These are phyloP conservation scores for Halictus ligatus DNA, from an alignment of 2,888 invertebrate genomes.

Conservation along the genomic window DNA sequence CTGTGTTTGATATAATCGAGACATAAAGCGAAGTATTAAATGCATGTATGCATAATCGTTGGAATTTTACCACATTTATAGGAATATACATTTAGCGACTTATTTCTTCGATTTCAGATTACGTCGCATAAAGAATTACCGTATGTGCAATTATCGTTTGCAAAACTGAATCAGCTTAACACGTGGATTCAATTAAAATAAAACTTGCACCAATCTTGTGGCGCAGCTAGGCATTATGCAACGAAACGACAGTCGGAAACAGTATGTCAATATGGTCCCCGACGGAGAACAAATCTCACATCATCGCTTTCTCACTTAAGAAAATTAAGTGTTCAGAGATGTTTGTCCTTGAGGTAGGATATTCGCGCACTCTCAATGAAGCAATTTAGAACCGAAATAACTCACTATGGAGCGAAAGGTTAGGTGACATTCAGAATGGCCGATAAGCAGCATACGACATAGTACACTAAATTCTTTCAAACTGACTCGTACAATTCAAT, in stretches of 20 bases:
- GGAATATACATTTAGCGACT: neutral
- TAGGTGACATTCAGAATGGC: conserved; percentile 8
- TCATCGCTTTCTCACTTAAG: conserved; percentile 33
- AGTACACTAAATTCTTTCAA: neutral
- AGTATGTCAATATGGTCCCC: neutral
- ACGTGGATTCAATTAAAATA: neutral
- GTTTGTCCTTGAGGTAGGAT: conserved; percentile 35
- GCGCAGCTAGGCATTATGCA: conserved; percentile 27
- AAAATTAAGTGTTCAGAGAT: conserved; percentile 36
- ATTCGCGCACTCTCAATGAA: conserved; percentile 18
- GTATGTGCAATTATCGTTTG: neutral
- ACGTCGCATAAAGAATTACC: neutral
- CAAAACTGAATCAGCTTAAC: neutral
- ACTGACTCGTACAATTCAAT: neutral
- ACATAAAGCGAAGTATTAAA: neutral
- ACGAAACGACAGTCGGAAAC: conserved; percentile 38
- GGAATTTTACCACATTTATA: neutral
- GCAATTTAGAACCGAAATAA: conserved; percentile 47
- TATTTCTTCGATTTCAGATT: neutral
- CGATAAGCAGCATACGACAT: conserved; percentile 22
- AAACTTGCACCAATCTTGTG: neutral
- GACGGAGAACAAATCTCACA: conserved; percentile 7
- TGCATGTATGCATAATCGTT: neutral
- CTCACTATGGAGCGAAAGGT: conserved; percentile 32
- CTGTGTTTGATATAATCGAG: too few species aligned